Conservation (phyloP, 2,888 invertebrate genomes). For the Sisyra terminalis region DNA sequence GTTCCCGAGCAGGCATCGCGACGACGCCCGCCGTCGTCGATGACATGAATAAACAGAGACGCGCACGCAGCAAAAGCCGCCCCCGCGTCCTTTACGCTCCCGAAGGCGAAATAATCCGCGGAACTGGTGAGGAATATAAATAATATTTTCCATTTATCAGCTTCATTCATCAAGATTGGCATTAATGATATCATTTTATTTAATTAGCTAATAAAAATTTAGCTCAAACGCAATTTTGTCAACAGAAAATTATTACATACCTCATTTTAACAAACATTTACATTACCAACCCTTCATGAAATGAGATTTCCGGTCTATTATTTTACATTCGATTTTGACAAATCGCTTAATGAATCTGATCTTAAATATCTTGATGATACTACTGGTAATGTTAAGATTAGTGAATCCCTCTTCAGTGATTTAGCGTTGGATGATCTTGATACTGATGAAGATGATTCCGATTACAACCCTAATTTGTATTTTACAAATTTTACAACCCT, state of each 20-base stretch:
- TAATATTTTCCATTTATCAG: too few relatives aligned
- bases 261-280: too few relatives aligned
- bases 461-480: slow-evolving; percentile 43
- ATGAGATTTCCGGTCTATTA: too few relatives aligned
- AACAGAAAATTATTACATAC: too few relatives aligned
- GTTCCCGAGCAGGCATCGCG: slow-evolving; percentile 38
- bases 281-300: too few relatives aligned
- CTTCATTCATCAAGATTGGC: too few relatives aligned
- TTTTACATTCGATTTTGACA: too few relatives aligned
- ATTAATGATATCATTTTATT: too few relatives aligned
- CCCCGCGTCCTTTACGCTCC: slow-evolving; percentile 72
- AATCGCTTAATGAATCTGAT: slow-evolving; percentile 89
- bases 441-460: slow-evolving; percentile 42
- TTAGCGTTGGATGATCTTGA: slow-evolving; percentile 55
- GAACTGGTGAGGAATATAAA: slow-evolving; percentile 35
- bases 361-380: slow-evolving; percentile 86
- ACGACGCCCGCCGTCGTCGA: slow-evolving; percentile 30
- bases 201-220: too few relatives aligned
- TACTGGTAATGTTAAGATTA: slow-evolving; percentile 70
- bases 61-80: slow-evolving; percentile 71
- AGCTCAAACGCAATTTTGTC: too few relatives aligned
- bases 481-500: too few relatives aligned
- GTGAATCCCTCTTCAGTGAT: slow-evolving; percentile 85
- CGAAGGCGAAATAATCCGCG: slow-evolving; percentile 64
- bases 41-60: slow-evolving; percentile 33